These are phyloP conservation scores for Intellagama lesueurii DNA, from an alignment of 2,797 vertebrate genomes.

Conservation along the genomic window DNA sequence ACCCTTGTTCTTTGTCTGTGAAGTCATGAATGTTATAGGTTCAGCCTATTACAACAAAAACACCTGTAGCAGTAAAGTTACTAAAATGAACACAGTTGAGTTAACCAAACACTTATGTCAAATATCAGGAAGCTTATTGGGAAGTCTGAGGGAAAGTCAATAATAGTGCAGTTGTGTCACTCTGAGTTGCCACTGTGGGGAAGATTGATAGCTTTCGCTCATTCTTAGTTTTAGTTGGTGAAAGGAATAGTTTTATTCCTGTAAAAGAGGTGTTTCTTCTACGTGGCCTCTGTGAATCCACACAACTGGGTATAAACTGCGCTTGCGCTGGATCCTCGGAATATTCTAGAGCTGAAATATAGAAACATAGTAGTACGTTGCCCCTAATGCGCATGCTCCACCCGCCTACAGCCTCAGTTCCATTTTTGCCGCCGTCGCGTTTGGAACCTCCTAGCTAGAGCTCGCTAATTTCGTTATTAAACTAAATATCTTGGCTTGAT, in stretches of 20 bases:
- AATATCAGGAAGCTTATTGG: background rate
- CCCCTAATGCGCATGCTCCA: too few relatives aligned
- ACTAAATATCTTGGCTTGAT: too few relatives aligned
- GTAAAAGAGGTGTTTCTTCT: background rate
- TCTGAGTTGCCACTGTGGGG: background rate
- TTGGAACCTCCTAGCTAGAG: too few relatives aligned
- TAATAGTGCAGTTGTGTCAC: background rate
- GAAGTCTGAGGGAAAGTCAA: background rate
- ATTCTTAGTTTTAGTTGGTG: background rate
- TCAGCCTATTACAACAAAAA: background rate
- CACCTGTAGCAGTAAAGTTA: background rate
- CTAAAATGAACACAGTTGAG: background rate
- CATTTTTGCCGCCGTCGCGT: too few relatives aligned
- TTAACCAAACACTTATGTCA: background rate
- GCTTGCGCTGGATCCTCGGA: too few relatives aligned
- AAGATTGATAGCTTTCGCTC: background rate
- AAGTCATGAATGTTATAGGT: background rate
- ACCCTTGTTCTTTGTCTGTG: background rate
- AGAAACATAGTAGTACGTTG: too few relatives aligned
- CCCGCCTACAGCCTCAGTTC: too few relatives aligned
- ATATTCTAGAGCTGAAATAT: too few relatives aligned
- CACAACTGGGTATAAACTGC: too few relatives aligned
- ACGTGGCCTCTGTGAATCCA: too few relatives aligned
- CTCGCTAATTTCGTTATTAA: too few relatives aligned
- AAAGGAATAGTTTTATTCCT: background rate